Percentiles rank a stretch among this genome's conserved stretches.
These are phyloP conservation scores for Serranus cabrilla DNA, from an alignment of 2,797 vertebrate species.

Conservation along the genomic window DNA sequence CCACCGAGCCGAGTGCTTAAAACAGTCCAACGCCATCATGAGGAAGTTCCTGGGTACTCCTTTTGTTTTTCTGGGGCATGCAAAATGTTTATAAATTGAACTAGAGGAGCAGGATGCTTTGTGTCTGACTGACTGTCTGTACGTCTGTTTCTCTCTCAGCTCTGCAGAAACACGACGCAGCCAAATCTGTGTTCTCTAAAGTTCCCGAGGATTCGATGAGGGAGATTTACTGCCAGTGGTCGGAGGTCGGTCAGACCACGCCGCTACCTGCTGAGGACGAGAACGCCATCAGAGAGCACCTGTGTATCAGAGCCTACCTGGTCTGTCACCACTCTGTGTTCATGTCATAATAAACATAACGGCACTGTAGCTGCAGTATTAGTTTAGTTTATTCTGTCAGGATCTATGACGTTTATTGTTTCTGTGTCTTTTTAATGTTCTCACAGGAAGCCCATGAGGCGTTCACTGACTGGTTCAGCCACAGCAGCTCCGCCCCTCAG, in stretches of 20 bases:
- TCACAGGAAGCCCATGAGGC: slow-evolving; percentile 87
- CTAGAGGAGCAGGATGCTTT: slow-evolving; percentile 12
- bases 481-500: slow-evolving; percentile 93
- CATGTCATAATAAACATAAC: too few species aligned
- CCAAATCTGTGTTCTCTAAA: slow-evolving; percentile 95
- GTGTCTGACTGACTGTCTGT: not conserved
- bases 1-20: slow-evolving; percentile 94
- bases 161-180: slow-evolving; percentile 95
- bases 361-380: not conserved
- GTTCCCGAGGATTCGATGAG: slow-evolving; percentile 96
- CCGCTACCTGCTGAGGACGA: slow-evolving; percentile 93
- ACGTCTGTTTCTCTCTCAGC: slow-evolving; percentile 77
- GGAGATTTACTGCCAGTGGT: slow-evolving; percentile 94
- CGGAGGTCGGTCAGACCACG: slow-evolving; percentile 88
- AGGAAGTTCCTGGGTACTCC: slow-evolving; percentile 93
- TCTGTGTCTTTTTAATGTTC: not conserved
- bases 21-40: slow-evolving; percentile 99
- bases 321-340: slow-evolving; percentile 72
- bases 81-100: too few species aligned
- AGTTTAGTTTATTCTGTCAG: not conserved
- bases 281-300: slow-evolving; percentile 95
- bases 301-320: slow-evolving; percentile 97
- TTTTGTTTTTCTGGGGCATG: not conserved
- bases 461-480: slow-evolving; percentile 97
- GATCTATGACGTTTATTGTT: slow-evolving; percentile 10